Evolutionary conservation across 92 coral and sea anemone genomes (phyloP), one percentile per base, ranked within the genome.

Genomic region (Nematostella vectensis): DNA sequence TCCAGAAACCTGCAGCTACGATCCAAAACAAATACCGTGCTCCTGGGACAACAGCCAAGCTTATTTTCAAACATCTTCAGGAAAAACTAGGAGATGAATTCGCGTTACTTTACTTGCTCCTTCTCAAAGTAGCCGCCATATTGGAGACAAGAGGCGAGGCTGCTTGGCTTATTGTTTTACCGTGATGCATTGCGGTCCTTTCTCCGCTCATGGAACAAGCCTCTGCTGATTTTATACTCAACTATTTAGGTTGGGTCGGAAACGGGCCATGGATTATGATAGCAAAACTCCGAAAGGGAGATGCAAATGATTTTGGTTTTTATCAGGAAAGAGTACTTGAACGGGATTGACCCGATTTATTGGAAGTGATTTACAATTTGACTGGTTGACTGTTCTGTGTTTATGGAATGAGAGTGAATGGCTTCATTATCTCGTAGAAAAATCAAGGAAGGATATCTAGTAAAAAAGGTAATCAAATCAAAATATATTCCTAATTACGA

Each of bases 391-490:
- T n/a, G n/a, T n/a, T n/a, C n/a, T n/a, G n/a, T n/a, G n/a, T n/a
- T n/a, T n/a, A n/a, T n/a, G n/a, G n/a, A n/a, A n/a, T n/a, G n/a
- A n/a, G n/a, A n/a, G n/a, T n/a, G n/a, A 31, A 76, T 66, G 68
- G 69, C 44, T 31, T 59, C 69, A 33, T 17, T 12, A 12, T 28
- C 57, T 22, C 54, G 75, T 27, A 77, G 47, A 9, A 81, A 61
- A 50, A 54, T 63, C 25, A 88, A 80, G 62, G 96, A 88, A 67
- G 96, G 96, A 37, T 88, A 80, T 55, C 81, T 88, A 2, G 96
- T 88, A 6, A 88, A 88, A 78, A 88, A 88, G 94, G 96, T 88
- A 59, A 22, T n/a, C n/a, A n/a, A n/a, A n/a, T n/a, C n/a, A n/a
- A n/a, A n/a, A n/a, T n/a, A n/a, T n/a, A n/a, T n/a, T n/a, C n/a